These are phyloP conservation scores for Acrocera orbiculus DNA, from an alignment of 2,888 invertebrate genomes.

Conservation along the genomic window DNA sequence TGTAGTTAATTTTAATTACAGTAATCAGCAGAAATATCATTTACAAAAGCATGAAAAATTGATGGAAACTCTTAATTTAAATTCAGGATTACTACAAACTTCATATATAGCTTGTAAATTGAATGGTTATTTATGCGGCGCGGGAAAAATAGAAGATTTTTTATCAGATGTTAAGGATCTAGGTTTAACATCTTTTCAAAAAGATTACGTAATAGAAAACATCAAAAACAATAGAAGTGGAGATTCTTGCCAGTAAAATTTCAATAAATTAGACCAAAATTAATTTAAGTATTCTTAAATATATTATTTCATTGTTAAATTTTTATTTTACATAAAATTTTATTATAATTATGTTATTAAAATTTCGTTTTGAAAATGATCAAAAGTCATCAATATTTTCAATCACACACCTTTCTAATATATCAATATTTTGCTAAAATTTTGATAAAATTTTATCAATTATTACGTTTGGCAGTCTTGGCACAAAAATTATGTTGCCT, in stretches of 20 bases:
- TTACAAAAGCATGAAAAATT: slow-evolving; percentile 69
- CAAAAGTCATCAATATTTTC: too few species aligned
- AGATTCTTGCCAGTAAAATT: slow-evolving; percentile 52
- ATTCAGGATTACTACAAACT: slow-evolving; percentile 44
- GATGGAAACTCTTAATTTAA: slow-evolving; percentile 47
- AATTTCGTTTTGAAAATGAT: too few species aligned
- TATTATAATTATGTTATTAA: too few species aligned
- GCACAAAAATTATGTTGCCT: too few species aligned
- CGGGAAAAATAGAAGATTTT: slow-evolving; percentile 56
- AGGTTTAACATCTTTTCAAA: slow-evolving; percentile 53
- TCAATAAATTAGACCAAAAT: too few species aligned
- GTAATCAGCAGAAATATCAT: slow-evolving; percentile 92
- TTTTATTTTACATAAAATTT: too few species aligned
- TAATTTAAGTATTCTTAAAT: too few species aligned
- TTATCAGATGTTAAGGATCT: slow-evolving; percentile 49
- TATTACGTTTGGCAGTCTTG: too few species aligned
- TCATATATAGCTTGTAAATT: slow-evolving; percentile 70
- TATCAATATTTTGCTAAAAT: too few species aligned
- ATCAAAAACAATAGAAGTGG: slow-evolving; percentile 57
- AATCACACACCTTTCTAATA: too few species aligned
- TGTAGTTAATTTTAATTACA: slow-evolving; percentile 28
- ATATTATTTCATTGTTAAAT: too few species aligned
- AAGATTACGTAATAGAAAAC: slow-evolving; percentile 53
- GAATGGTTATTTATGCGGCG: slow-evolving; percentile 76
- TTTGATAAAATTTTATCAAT: too few species aligned